A percentile compares a stretch with the other conserved stretches of the same genome.
Conservation (phyloP, 2,797 vertebrate species). For the Parotocinclus haroldoi region DNA sequence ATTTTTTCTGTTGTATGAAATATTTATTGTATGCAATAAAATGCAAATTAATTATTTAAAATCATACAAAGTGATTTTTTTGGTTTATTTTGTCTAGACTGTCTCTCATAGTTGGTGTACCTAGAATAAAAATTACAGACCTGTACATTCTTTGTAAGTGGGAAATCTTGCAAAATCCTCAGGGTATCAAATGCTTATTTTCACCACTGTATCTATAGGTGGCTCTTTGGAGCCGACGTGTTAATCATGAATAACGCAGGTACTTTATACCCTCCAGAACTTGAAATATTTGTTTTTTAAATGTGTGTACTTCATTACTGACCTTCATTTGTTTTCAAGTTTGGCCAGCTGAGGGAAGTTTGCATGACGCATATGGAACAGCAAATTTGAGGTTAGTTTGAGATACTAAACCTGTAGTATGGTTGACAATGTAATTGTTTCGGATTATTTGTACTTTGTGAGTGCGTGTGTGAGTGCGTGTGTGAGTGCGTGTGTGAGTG, state of each 20-base stretch:
- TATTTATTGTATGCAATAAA: too few species aligned
- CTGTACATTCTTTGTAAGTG: too few species aligned
- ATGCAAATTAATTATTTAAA: too few species aligned
- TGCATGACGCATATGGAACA: constrained; percentile 44
- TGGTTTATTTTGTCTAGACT: too few species aligned
- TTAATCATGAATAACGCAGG: constrained; percentile 64
- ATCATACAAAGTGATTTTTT: too few species aligned
- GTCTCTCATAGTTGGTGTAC: too few species aligned
- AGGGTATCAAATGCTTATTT: too few species aligned
- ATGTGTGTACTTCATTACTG: constrained; percentile 55
- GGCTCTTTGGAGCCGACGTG: constrained; percentile 39
- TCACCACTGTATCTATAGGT: too few species aligned
- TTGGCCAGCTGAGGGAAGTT: constrained; percentile 17
- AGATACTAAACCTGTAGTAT: constrained; percentile 54
- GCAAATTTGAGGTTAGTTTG: constrained; percentile 43
- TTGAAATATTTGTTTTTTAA: constrained; percentile 52
- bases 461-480: constrained; percentile 13
- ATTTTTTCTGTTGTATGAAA: too few species aligned
- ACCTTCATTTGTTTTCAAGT: constrained; percentile 19
- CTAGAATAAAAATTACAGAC: too few species aligned
- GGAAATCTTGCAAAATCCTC: too few species aligned
- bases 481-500: constrained; percentile 16
- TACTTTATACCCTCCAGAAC: constrained; percentile 66
- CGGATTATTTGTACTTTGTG: constrained; percentile 42
- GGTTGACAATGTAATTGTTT: constrained; percentile 33